Evolutionary conservation across 2,113 vertebrate genomes (phyloP).

Genomic region (Seriola aureovittata): DNA sequence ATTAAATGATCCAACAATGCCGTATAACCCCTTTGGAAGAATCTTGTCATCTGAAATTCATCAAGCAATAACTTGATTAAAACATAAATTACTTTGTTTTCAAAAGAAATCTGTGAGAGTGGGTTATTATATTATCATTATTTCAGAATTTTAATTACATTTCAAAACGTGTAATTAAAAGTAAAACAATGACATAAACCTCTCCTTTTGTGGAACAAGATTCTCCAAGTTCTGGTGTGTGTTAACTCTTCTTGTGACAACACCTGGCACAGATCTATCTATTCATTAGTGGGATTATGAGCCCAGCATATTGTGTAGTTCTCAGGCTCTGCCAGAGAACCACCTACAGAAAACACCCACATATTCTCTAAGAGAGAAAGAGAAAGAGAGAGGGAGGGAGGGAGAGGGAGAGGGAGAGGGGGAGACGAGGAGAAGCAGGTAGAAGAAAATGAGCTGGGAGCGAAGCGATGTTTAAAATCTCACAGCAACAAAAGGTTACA

Average conservation of each 20-base stretch:
- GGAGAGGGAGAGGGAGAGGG: neutral
- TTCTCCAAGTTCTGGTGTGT: neutral
- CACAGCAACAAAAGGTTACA: slow-evolving; percentile 10
- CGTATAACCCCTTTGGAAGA: neutral
- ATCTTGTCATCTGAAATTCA: slow-evolving; percentile 15
- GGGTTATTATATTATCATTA: too few species aligned
- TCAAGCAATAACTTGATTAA: neutral
- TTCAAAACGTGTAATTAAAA: slow-evolving; percentile 8
- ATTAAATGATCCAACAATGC: neutral
- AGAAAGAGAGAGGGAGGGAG: neutral
- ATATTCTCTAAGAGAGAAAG: slow-evolving; percentile 33
- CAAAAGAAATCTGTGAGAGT: neutral
- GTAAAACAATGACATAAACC: slow-evolving; percentile 7
- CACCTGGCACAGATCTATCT: slow-evolving; percentile 27
- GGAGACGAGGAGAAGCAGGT: neutral
- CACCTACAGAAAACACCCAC: slow-evolving; percentile 68
- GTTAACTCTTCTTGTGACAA: slow-evolving; percentile 22
- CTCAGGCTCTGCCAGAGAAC: slow-evolving; percentile 63
- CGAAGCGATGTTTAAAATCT: slow-evolving; percentile 7
- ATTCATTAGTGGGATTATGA: slow-evolving; percentile 48
- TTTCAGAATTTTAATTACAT: neutral
- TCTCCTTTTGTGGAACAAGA: neutral
- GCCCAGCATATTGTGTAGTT: slow-evolving; percentile 59
- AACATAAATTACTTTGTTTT: neutral
- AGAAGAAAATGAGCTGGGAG: slow-evolving; percentile 8